Percentiles rank a stretch among this genome's conserved stretches.
Evolutionary conservation across 2,797 vertebrate species (phyloP).

Genomic region (Tangara arthus): DNA sequence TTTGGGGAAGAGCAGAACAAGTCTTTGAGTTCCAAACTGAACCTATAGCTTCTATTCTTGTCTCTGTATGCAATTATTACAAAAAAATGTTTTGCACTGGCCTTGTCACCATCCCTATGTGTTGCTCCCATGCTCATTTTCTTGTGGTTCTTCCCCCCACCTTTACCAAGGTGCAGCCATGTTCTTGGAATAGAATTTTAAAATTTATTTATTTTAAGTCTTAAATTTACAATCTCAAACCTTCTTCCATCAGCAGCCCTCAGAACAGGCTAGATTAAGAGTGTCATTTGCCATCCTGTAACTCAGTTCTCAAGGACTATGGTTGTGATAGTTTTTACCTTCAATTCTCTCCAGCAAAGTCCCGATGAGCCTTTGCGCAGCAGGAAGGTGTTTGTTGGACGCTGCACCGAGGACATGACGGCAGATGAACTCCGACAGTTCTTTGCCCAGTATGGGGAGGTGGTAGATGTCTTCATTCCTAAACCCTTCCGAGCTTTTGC

Average conservation of each 20-base stretch:
- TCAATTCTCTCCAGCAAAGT: constrained; percentile 75
- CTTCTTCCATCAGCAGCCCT: not conserved
- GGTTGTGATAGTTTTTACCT: not conserved
- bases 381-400: constrained; percentile 97
- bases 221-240: not conserved
- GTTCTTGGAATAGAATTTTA: not conserved
- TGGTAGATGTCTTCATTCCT: constrained; percentile 98
- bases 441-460: constrained; percentile 97
- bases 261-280: not conserved
- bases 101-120: not conserved
- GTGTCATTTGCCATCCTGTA: fast-evolving
- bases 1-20: not conserved
- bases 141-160: not conserved
- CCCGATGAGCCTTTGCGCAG: constrained; percentile 94
- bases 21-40: not conserved
- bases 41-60: not conserved
- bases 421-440: constrained; percentile 93
- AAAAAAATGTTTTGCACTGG: not conserved
- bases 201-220: not conserved
- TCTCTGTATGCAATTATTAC: not conserved
- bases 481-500: constrained; percentile 97
- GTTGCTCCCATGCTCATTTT: not conserved
- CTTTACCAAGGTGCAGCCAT: not conserved
- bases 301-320: not conserved
- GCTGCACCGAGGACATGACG: constrained; percentile 97